These are phyloP conservation scores for Nibea albiflora DNA, from an alignment of 2,113 vertebrate genomes.

Conservation along the genomic window DNA sequence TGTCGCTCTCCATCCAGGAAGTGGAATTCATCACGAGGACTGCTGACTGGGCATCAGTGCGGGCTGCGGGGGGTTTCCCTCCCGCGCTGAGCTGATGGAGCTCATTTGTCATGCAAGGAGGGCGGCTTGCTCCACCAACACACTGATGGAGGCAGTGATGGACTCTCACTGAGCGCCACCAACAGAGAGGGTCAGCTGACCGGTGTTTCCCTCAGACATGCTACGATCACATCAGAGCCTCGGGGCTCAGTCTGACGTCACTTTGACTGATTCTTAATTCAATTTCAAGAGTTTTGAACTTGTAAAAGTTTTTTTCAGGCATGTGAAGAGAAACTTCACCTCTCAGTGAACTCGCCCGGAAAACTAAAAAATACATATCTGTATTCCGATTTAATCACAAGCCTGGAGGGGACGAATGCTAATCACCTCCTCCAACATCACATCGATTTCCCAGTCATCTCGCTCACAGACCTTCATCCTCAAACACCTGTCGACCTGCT, in stretches of 20 bases:
- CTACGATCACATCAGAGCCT: too few species aligned
- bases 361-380: neutral
- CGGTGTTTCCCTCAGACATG: neutral
- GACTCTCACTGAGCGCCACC: neutral
- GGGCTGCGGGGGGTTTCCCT: constrained; percentile 44
- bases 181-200: neutral
- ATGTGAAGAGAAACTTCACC: constrained; percentile 14
- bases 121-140: neutral
- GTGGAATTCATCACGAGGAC: constrained; percentile 37
- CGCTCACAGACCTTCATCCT: neutral
- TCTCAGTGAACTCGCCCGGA: constrained; percentile 12
- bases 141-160: neutral
- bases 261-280: too few species aligned
- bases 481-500: neutral
- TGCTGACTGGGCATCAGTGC: constrained; percentile 49
- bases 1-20: constrained; percentile 17
- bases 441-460: neutral
- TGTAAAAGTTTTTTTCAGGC: too few species aligned
- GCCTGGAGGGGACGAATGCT: constrained; percentile 22
- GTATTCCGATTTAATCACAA: constrained; percentile 27
- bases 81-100: constrained; percentile 38
- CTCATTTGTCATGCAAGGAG: constrained; percentile 49
- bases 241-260: too few species aligned
- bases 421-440: constrained; percentile 30
- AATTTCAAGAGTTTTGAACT: too few species aligned